A percentile compares a stretch with the other conserved stretches of the same genome.
phyloP scores from a whole-genome alignment of 2,113 vertebrate species.

The Ceyx margarethae region DNA sequence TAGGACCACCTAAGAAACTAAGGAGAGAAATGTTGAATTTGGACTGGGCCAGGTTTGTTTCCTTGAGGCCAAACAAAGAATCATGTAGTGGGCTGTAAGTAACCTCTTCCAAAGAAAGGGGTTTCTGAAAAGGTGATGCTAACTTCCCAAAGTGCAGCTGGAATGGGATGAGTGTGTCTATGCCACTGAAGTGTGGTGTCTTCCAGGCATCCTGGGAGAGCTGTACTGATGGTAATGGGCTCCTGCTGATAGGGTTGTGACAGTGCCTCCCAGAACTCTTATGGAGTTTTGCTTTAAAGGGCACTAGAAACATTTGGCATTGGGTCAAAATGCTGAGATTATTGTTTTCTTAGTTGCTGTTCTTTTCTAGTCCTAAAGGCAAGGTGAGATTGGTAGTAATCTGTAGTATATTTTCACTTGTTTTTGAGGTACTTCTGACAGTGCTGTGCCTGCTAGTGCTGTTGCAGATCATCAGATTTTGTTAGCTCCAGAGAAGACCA shows the following conservation, averaged over 20 bases:
- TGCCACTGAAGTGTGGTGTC: fast-evolving
- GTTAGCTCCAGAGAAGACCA: neutral
- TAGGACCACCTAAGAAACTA: neutral
- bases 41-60: neutral
- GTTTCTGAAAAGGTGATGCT: neutral
- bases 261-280: neutral
- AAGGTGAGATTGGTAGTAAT: neutral
- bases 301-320: neutral
- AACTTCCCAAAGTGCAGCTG: neutral
- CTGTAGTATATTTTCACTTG: neutral
- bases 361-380: neutral
- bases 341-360: neutral
- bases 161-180: fast-evolving
- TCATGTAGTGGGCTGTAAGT: neutral
- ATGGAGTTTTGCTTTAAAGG: neutral
- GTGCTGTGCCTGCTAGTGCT: neutral
- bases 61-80: neutral
- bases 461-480: neutral
- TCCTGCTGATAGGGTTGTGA: neutral
- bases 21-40: neutral
- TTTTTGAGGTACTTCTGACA: fast-evolving
- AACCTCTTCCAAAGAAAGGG: neutral
- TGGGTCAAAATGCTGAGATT: neutral
- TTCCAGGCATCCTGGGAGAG: neutral
- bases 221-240: neutral